Conservation (phyloP, 2,888 invertebrate genomes). For the Spilosoma lubricipeda region DNA sequence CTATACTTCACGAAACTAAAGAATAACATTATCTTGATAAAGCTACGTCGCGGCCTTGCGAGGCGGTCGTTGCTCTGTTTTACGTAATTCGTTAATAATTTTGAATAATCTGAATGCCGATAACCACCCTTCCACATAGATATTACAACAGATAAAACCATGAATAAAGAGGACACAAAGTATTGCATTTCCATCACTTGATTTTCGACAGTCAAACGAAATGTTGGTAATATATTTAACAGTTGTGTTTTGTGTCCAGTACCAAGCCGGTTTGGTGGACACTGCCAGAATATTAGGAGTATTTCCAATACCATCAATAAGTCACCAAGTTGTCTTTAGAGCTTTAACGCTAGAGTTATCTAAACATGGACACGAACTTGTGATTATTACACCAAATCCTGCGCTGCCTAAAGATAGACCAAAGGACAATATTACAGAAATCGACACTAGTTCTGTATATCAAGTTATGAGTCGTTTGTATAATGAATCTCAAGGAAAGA, state of each 20-base stretch:
- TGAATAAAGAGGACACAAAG: slow-evolving; percentile 6
- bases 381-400: slow-evolving; percentile 66
- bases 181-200: neutral
- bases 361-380: slow-evolving; percentile 68
- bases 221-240: slow-evolving; percentile 18
- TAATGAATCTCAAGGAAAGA: slow-evolving; percentile 10
- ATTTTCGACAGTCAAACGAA: slow-evolving; percentile 5
- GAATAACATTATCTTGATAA: neutral
- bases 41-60: neutral
- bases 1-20: slow-evolving; percentile 21
- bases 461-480: slow-evolving; percentile 18
- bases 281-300: slow-evolving; percentile 65
- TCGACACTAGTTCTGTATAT: slow-evolving; percentile 28
- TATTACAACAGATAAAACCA: slow-evolving; percentile 7
- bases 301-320: slow-evolving; percentile 65
- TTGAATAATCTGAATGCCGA: slow-evolving; percentile 4
- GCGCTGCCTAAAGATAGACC: slow-evolving; percentile 37
- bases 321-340: slow-evolving; percentile 68
- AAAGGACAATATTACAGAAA: slow-evolving; percentile 32
- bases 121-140: slow-evolving; percentile 7
- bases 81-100: slow-evolving; percentile 11
- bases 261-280: slow-evolving; percentile 14
- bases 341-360: slow-evolving; percentile 63
- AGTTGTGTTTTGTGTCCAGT: slow-evolving; percentile 10
- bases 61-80: slow-evolving; percentile 4